A percentile compares a stretch with the other conserved stretches of the same genome.
phyloP scores from a whole-genome alignment of 2,888 invertebrate genomes.

The Xestoiulus laeticollis region DNA sequence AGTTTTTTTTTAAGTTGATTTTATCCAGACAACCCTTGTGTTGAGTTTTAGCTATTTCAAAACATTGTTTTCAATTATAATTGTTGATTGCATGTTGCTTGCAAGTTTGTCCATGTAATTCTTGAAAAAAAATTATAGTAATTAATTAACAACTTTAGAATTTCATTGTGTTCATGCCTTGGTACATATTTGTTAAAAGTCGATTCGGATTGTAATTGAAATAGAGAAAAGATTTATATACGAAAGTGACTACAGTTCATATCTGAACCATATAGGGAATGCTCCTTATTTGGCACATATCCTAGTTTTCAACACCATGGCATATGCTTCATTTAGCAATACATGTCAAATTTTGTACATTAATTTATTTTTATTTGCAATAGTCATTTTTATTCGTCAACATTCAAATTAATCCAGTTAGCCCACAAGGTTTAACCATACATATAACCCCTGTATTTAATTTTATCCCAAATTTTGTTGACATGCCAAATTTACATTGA shows the following conservation, averaged over 20 bases:
- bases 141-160: too few relatives aligned
- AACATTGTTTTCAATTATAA: neutral
- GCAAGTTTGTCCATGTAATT: neutral
- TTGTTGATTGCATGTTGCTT: slow-evolving; percentile 16
- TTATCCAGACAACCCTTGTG: neutral
- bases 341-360: neutral
- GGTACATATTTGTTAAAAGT: neutral
- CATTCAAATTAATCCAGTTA: neutral
- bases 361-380: slow-evolving; percentile 10
- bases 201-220: neutral
- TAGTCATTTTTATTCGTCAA: neutral
- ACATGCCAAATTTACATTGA: slow-evolving; percentile 17
- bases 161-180: too few relatives aligned
- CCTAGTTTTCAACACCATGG: neutral
- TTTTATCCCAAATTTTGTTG: neutral
- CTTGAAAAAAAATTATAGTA: neutral
- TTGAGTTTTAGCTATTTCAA: neutral
- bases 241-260: neutral
- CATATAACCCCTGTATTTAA: neutral
- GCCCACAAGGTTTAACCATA: neutral
- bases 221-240: neutral
- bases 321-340: neutral
- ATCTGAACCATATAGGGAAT: neutral
- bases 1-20: neutral
- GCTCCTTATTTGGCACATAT: neutral